Conservation (phyloP, 2,888 invertebrate species). For the Amiota minor region DNA sequence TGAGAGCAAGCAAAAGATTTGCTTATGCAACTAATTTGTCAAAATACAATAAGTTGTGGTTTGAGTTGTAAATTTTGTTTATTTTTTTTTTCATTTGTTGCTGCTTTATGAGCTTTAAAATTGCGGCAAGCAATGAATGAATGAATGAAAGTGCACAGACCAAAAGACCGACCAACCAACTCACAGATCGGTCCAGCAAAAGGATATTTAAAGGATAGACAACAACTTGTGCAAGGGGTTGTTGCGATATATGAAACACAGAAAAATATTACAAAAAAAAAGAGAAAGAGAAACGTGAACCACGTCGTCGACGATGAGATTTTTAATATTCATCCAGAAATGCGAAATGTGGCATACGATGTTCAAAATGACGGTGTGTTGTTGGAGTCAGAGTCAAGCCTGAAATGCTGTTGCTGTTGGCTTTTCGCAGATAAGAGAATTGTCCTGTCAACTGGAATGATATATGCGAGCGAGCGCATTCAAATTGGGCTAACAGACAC, state of each 20-base stretch:
- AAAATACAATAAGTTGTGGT: not conserved
- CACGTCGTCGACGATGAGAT: slow-evolving; percentile 17
- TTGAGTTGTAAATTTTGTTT: slow-evolving; percentile 2
- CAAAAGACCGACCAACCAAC: not conserved
- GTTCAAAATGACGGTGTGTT: not conserved
- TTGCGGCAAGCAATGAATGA: slow-evolving; percentile 16
- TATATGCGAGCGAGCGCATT: slow-evolving; percentile 76
- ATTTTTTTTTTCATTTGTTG: slow-evolving; percentile 1
- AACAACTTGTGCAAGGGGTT: no score
- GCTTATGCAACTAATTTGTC: slow-evolving; percentile 25
- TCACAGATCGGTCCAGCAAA: not conserved
- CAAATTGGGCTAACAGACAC: slow-evolving; percentile 73
- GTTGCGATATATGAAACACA: not conserved
- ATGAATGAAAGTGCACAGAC: no score
- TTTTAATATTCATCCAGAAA: slow-evolving; percentile 41
- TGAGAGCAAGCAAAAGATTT: not conserved
- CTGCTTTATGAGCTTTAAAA: slow-evolving; percentile 31
- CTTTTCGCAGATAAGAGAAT: slow-evolving; percentile 78
- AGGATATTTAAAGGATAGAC: no score
- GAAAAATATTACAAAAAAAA: not conserved
- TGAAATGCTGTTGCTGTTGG: slow-evolving; percentile 70
- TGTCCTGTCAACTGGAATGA: slow-evolving; percentile 81
- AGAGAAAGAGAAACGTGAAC: no score
- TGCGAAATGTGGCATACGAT: slow-evolving; percentile 14
- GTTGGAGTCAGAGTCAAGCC: slow-evolving; percentile 29